A percentile compares a stretch with the other conserved stretches of the same genome.
Conservation (phyloP, 1,140 invertebrate genomes). For the Pectinophora gossypiella region DNA sequence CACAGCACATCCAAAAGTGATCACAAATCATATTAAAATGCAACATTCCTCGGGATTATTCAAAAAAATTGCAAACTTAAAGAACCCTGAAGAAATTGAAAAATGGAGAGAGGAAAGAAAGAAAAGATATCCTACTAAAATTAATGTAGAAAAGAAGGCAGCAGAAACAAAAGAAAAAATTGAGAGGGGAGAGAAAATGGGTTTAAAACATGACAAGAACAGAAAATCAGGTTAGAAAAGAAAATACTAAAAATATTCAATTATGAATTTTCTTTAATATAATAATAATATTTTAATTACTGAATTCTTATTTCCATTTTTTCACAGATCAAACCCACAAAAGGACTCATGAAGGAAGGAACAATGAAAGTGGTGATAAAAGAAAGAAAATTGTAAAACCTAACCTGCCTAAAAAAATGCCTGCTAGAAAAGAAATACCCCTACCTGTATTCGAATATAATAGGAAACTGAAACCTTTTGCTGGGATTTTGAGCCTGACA, state of each 20-base stretch:
- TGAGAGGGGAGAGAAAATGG: constrained; percentile 82
- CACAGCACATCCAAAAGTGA: constrained; percentile 84
- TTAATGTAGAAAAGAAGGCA: constrained; percentile 82
- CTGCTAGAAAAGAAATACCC: too few species aligned
- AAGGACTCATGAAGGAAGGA: not conserved
- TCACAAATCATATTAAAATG: constrained; percentile 87
- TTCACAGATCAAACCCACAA: not conserved
- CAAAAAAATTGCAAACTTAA: constrained; percentile 82
- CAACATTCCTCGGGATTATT: constrained; percentile 89
- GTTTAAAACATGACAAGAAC: constrained; percentile 27
- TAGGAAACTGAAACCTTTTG: constrained; percentile 45
- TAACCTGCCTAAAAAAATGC: too few species aligned
- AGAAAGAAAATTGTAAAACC: too few species aligned
- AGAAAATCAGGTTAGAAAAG: too few species aligned
- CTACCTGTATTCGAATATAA: too few species aligned
- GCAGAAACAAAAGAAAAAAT: constrained; percentile 79
- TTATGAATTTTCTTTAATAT: too few species aligned
- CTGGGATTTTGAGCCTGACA: constrained; percentile 43
- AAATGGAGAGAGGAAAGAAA: constrained; percentile 89
- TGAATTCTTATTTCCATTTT: not conserved
- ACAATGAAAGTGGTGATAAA: not conserved
- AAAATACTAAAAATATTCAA: too few species aligned
- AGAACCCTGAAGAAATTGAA: constrained; percentile 85
- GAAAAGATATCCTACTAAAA: constrained; percentile 82
- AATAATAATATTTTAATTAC: too few species aligned